Evolutionary conservation across 2,113 vertebrate genomes (phyloP).

Genomic region (Brevimyrus niger): DNA sequence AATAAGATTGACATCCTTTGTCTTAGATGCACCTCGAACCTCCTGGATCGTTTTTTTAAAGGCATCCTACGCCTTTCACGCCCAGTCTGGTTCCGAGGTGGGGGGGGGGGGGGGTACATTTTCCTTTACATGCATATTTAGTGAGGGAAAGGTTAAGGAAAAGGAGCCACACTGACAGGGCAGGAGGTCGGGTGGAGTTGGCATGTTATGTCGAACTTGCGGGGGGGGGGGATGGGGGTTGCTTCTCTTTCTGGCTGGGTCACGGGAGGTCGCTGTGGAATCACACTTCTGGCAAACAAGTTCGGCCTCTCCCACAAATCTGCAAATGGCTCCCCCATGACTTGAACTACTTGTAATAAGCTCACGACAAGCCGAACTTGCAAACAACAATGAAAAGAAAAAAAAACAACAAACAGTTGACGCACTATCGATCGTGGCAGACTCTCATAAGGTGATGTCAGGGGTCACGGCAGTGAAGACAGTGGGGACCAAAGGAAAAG

Average conservation of each 20-base stretch:
- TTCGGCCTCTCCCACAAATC: slow-evolving; percentile 58
- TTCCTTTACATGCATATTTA: slow-evolving; percentile 33
- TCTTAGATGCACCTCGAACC: background rate
- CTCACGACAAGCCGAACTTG: slow-evolving; percentile 60
- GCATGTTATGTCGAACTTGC: background rate
- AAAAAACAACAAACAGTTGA: slow-evolving; percentile 50
- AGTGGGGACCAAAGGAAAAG: background rate
- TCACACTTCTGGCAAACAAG: slow-evolving; percentile 74
- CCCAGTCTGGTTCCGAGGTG: background rate
- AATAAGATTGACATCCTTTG: background rate
- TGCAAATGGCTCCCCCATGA: slow-evolving; percentile 58
- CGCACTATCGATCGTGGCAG: slow-evolving; percentile 62
- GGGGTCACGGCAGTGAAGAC: slow-evolving; percentile 56
- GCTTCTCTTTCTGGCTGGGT: slow-evolving; percentile 64
- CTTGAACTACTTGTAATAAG: slow-evolving; percentile 65
- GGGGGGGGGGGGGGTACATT: background rate
- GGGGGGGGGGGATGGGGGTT: slow-evolving; percentile 10
- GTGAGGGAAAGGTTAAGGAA: slow-evolving; percentile 26
- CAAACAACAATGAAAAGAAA: slow-evolving; percentile 54
- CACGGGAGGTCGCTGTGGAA: slow-evolving; percentile 58
- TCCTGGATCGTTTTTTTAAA: background rate
- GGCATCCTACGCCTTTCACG: background rate
- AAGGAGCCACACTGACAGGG: slow-evolving; percentile 25
- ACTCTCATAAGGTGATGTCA: slow-evolving; percentile 56
- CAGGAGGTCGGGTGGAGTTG: background rate